Percentiles rank a stretch among this genome's conserved stretches.
phyloP scores from a whole-genome alignment of 2,113 vertebrate species.

The Thymallus thymallus region DNA sequence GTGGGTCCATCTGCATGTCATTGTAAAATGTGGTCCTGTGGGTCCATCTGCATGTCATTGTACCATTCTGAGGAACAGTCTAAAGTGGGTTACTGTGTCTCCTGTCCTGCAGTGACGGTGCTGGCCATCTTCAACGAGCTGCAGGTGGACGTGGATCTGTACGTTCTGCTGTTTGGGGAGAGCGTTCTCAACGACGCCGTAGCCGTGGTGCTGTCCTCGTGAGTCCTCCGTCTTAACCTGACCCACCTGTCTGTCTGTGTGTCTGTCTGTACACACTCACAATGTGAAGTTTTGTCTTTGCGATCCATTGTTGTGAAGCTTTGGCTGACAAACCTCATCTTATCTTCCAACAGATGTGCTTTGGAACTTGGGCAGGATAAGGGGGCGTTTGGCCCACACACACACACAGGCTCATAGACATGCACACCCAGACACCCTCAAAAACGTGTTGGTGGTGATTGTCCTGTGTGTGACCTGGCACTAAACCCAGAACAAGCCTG shows the following conservation, averaged over 20 bases:
- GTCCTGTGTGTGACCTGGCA: constrained; percentile 7
- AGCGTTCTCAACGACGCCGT: constrained; percentile 98
- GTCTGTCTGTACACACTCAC: not conserved
- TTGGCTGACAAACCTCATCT: not conserved
- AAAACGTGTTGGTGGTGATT: not conserved
- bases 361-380: not conserved
- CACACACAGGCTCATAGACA: not conserved
- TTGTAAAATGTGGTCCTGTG: too few species aligned
- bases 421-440: not conserved
- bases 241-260: not conserved
- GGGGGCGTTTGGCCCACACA: not conserved
- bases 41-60: not conserved
- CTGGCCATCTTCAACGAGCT: constrained; percentile 98
- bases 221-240: constrained; percentile 67
- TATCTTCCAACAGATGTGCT: not conserved
- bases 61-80: too few species aligned
- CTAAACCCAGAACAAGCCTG: constrained; percentile 21
- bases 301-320: not conserved
- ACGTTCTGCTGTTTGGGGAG: constrained; percentile 96
- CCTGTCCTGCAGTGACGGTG: constrained; percentile 86
- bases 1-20: too few species aligned
- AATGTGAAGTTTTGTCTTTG: not conserved
- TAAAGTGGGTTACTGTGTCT: too few species aligned
- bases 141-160: constrained; percentile 95
- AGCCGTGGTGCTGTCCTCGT: constrained; percentile 96